Evolutionary conservation across 2,113 vertebrate species (phyloP).

Genomic region (Hemicordylus capensis): DNA sequence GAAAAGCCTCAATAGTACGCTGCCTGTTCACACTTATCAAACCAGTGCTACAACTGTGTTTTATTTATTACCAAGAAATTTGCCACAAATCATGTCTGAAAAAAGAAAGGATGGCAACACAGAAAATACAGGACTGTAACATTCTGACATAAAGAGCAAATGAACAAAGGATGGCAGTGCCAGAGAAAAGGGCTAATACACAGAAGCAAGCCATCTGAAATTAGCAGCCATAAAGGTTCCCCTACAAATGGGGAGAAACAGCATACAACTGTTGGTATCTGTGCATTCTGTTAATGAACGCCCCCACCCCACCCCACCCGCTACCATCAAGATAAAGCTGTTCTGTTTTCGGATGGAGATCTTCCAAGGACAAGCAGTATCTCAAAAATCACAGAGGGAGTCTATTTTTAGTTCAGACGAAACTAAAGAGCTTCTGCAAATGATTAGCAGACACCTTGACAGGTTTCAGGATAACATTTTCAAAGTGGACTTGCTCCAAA

Average conservation of each 20-base stretch:
- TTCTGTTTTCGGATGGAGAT: constrained; percentile 40
- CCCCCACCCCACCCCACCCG: neutral
- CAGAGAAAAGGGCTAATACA: too few species aligned
- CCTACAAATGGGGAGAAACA: neutral
- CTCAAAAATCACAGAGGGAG: constrained; percentile 53
- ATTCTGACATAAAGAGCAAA: too few species aligned
- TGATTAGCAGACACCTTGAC: constrained; percentile 43
- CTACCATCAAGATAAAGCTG: neutral
- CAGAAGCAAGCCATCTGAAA: too few species aligned
- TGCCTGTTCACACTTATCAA: too few species aligned
- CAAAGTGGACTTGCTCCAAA: constrained; percentile 35
- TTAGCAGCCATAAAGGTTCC: too few species aligned
- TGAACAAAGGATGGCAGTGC: too few species aligned
- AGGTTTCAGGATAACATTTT: constrained; percentile 29
- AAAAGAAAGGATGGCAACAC: too few species aligned
- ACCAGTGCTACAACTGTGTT: too few species aligned
- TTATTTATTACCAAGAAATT: too few species aligned
- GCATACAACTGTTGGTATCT: neutral
- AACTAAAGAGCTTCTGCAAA: constrained; percentile 58
- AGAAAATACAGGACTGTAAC: too few species aligned
- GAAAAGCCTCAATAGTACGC: too few species aligned
- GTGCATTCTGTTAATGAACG: neutral
- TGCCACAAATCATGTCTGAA: too few species aligned
- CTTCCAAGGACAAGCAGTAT: constrained; percentile 51
- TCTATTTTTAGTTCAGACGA: constrained; percentile 68